Base-by-base conservation (phyloP, 2,888 invertebrate genomes). In the Parelbella ahira region DNA sequence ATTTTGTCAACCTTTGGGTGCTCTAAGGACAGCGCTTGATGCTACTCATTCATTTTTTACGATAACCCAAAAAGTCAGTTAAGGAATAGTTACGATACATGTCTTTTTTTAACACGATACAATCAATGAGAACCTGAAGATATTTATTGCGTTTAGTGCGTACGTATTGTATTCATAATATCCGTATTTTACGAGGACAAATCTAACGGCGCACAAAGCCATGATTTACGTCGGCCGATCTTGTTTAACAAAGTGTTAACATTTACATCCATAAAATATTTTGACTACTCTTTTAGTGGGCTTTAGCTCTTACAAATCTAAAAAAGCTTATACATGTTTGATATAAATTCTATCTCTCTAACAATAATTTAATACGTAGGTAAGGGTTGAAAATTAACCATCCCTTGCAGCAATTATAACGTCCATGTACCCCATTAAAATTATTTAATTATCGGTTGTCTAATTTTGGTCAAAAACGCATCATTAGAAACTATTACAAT, bases 401-500 rank as follows among this genome's bases (percentile, higher is more conserved):
- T 46, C 50, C 48, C 37, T 37, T 43, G 24, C 37, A 50, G 50
- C 55, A 54, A 62, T 61, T 61, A 60, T 51, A 58, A 45, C 50
- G 44, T 55, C 54, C 56, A 54, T 58, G 60, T 67, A 65, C 63
- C 66, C 65, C 60, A 27, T 53, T 51, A 54, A 64, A 72, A 56
- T 63, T 56, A 51, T 66, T 79, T 87, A 86, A 87, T 86, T 80
- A 73, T 56, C 53, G 68, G 78, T 78, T 87, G 83, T 82, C 81
- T 66, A 63, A 64, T 63, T 64, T 66, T 64, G 71, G 67, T 74
- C 68, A 73, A 72, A 75, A 72, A 63, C 58, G 52, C 64, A 72
- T 75, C 77, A 84, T 87, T 86, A 82, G 76, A 84, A 82, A 73
- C 79, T 75, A 83, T 87, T 83, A 83, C 69, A 68, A 72, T 71